Evolutionary conservation across 1,140 invertebrate species (phyloP).

Genomic region (Sarcophaga peregrina): DNA sequence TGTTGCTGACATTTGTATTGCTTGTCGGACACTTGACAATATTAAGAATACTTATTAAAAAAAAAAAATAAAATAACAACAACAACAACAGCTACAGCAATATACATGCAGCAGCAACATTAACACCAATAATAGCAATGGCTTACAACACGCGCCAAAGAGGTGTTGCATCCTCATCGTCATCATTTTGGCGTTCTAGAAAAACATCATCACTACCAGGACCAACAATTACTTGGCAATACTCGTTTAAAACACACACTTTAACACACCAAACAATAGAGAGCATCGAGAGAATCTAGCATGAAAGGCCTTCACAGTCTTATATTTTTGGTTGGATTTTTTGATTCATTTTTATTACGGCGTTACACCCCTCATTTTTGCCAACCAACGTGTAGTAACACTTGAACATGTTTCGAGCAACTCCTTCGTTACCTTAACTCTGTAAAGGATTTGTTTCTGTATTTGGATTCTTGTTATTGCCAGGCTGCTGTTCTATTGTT

Average conservation of each 20-base stretch:
- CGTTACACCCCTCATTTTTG: background rate
- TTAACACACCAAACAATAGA: background rate
- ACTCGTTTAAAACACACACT: background rate
- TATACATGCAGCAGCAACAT: background rate
- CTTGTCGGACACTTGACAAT: constrained; percentile 41
- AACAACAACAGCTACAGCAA: background rate
- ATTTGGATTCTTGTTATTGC: background rate
- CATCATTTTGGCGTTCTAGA: background rate
- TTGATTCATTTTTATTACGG: background rate
- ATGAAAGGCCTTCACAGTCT: background rate
- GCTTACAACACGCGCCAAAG: constrained; percentile 33
- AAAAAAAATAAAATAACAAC: background rate
- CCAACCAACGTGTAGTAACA: background rate
- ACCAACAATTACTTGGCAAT: background rate
- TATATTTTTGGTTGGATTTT: background rate
- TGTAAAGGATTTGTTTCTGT: no score
- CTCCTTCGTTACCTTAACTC: constrained; percentile 5
- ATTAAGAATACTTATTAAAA: constrained; percentile 22
- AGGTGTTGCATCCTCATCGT: constrained; percentile 27
- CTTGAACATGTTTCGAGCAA: constrained; percentile 11
- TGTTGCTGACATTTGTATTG: constrained; percentile 39
- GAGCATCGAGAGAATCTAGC: background rate
- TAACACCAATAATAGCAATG: background rate
- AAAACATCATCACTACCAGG: background rate
- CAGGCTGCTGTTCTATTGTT: background rate